These are phyloP conservation scores for Sebastes minor DNA, from an alignment of 2,797 vertebrate genomes.

Conservation along the genomic window DNA sequence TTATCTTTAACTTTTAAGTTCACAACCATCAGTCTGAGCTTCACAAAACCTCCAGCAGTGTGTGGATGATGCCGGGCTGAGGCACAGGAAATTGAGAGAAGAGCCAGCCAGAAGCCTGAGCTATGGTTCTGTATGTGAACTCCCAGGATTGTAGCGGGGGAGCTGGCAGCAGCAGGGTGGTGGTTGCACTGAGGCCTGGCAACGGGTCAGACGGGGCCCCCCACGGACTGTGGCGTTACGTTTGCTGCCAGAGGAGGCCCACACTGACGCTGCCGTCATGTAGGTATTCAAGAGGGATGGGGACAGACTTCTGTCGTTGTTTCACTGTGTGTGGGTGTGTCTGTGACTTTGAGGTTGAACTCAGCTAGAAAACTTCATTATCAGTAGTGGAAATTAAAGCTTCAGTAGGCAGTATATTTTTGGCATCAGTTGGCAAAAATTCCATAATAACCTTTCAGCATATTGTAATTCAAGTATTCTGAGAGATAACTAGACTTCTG, in stretches of 20 bases:
- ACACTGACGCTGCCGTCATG: conserved; percentile 69
- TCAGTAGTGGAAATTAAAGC: too few species aligned
- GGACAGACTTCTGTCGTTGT: background rate
- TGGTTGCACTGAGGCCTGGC: conserved; percentile 54
- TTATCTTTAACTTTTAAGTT: background rate
- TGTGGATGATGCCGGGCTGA: conserved; percentile 13
- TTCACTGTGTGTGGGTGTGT: background rate
- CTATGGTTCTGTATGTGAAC: conserved; percentile 71
- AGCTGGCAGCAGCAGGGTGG: background rate
- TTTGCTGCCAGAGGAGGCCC: conserved; percentile 83
- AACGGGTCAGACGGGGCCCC: conserved; percentile 45
- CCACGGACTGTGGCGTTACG: conserved; percentile 73
- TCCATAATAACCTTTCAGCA: too few species aligned
- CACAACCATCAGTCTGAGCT: background rate
- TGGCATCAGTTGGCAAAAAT: too few species aligned
- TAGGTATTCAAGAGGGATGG: conserved; percentile 64
- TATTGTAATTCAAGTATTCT: too few species aligned
- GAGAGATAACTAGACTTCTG: too few species aligned
- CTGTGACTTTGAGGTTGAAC: too few species aligned
- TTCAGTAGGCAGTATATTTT: too few species aligned
- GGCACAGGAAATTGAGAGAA: conserved; percentile 37
- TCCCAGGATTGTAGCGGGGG: conserved; percentile 35
- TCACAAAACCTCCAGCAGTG: background rate
- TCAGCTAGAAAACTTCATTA: too few species aligned
- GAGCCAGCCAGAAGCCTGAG: conserved; percentile 11